Conservation (phyloP, 2,113 vertebrate genomes). For the Peromyscus polionotus region DNA sequence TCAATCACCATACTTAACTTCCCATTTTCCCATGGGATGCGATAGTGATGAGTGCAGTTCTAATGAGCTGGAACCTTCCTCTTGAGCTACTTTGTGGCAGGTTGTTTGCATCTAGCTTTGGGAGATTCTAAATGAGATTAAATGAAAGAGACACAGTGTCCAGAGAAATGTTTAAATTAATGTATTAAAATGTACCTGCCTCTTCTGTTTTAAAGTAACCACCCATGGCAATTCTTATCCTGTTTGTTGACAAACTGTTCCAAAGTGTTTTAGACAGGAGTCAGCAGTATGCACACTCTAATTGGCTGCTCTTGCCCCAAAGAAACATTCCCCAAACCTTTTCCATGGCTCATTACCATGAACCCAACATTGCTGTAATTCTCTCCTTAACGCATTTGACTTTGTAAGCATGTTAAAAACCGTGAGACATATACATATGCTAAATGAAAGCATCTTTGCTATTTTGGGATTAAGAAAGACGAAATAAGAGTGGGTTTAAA, state of each 20-base stretch:
- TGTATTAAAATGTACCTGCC: conserved; percentile 53
- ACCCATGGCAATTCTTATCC: conserved; percentile 27
- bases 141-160: conserved; percentile 3
- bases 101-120: conserved; percentile 58
- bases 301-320: background rate
- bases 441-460: conserved; percentile 9
- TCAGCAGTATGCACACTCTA: background rate
- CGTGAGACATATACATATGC: background rate
- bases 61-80: conserved; percentile 63
- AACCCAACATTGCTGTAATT: background rate
- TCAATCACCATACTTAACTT: conserved; percentile 37
- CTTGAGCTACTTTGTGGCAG: conserved; percentile 46
- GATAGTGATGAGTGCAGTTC: background rate
- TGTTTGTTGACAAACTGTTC: conserved; percentile 65
- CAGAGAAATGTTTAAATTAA: conserved; percentile 48
- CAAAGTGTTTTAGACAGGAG: conserved; percentile 13
- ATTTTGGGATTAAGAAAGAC: background rate
- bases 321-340: conserved; percentile 50
- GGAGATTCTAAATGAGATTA: conserved; percentile 57
- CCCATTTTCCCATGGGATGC: conserved; percentile 48
- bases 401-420: conserved; percentile 29
- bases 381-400: conserved; percentile 23
- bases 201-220: conserved; percentile 59
- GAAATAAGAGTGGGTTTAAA: conserved; percentile 39
- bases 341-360: background rate